These are phyloP conservation scores for Xanthia icteritia DNA, from an alignment of 2,888 invertebrate species.

Conservation along the genomic window DNA sequence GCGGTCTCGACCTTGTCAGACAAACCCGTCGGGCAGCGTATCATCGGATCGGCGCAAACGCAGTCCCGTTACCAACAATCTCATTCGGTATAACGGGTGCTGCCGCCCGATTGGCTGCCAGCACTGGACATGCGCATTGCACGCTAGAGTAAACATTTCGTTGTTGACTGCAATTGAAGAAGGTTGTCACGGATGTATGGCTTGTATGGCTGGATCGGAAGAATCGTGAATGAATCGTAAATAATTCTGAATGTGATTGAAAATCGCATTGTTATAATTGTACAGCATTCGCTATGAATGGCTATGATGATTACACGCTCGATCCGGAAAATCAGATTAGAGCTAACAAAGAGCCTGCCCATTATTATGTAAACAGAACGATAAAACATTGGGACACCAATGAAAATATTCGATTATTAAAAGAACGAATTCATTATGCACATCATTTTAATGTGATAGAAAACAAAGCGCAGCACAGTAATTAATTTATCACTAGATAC, in stretches of 20 bases:
- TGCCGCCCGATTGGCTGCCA: constrained; percentile 69
- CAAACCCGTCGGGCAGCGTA: constrained; percentile 63
- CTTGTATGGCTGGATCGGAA: constrained; percentile 23
- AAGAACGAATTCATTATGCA: constrained; percentile 11
- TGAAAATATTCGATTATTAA: neutral
- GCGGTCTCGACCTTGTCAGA: constrained; percentile 66
- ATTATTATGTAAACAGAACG: constrained; percentile 25
- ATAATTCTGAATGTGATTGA: constrained; percentile 37
- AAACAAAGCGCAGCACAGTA: no score
- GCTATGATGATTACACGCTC: constrained; percentile 25
- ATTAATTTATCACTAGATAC: neutral
- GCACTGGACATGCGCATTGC: constrained; percentile 59
- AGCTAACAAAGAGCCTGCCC: constrained; percentile 20
- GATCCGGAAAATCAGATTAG: constrained; percentile 21
- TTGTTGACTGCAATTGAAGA: constrained; percentile 52
- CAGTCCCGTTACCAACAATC: constrained; percentile 81
- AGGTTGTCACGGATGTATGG: constrained; percentile 56
- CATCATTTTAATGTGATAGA: neutral
- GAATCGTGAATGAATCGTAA: constrained; percentile 52
- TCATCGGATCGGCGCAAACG: constrained; percentile 65
- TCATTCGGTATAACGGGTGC: constrained; percentile 77
- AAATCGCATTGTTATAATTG: constrained; percentile 36
- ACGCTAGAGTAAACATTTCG: constrained; percentile 69
- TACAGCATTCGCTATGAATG: constrained; percentile 32
- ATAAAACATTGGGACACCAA: neutral